These are phyloP conservation scores for Calvadosia cruxmelitensis DNA, from an alignment of 30 jellyfish, hydroid and myxozoan species.

Conservation along the genomic window DNA sequence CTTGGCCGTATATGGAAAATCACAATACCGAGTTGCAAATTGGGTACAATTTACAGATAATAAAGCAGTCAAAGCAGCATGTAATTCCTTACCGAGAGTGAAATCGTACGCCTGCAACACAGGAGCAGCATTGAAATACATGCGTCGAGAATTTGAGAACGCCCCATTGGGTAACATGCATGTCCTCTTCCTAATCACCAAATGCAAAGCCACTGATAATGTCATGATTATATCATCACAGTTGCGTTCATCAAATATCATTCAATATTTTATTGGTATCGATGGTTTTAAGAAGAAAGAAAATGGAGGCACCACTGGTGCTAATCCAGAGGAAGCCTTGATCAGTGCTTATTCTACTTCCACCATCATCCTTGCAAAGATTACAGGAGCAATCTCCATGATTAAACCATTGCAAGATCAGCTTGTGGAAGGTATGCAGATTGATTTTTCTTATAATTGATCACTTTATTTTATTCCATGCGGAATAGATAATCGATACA, in stretches of 20 bases:
- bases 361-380: conserved; percentile 19
- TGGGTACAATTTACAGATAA: conserved; percentile 42
- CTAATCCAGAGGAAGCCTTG: conserved; percentile 33
- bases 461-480: too few relatives aligned
- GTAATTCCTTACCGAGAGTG: neutral
- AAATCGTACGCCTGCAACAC: neutral
- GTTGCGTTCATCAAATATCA: conserved; percentile 29
- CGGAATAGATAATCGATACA: too few relatives aligned
- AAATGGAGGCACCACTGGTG: conserved; percentile 44
- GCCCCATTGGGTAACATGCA: conserved; percentile 56
- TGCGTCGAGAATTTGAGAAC: neutral
- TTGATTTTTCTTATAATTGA: neutral
- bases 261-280: conserved; percentile 38
- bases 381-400: conserved; percentile 26
- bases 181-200: conserved; percentile 28
- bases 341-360: conserved; percentile 45
- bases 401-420: conserved; percentile 4
- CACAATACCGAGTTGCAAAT: conserved; percentile 44
- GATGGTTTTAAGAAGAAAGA: conserved; percentile 41
- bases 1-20: conserved; percentile 35
- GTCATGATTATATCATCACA: conserved; percentile 44
- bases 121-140: neutral
- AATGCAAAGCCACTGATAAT: conserved; percentile 50
- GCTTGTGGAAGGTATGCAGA: neutral
- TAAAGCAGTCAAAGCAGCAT: conserved; percentile 4